Evolutionary conservation across 2,888 invertebrate species (phyloP), one percentile per base, ranked within the genome.

Genomic region (Harmothoe impar): DNA sequence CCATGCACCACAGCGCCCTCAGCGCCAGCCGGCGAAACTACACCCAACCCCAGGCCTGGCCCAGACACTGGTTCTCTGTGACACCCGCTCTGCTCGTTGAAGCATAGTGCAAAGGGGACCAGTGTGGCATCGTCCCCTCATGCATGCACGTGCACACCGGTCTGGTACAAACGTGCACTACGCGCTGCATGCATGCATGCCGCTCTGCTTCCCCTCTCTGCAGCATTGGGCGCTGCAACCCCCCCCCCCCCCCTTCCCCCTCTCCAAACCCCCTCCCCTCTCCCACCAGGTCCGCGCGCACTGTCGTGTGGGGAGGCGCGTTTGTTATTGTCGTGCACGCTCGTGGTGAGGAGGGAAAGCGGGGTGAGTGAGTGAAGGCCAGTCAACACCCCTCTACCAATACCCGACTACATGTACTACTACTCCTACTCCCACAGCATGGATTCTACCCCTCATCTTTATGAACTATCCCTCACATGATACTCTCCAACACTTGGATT

Each of bases 311-410:
- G 3, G 43, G 43, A 43, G 43, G 43, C 43, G 43, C 43, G 43
- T 12, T 62, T 62, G 62, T 62, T 62, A 62, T 62, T 62, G 62
- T 62, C 62, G 62, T 62, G 62, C 62, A 62, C n/a, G 62, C 62
- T 62, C 5, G 10, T 10, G 43, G 43, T 10, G 43, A 43, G 43
- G 43, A 43, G 43, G 43, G 43, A 43, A 43, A 10, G 43, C 43
- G 62, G 23, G 62, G n/a, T 62, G 23, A 62, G n/a, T 20, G 62
- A 62, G 62, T n/a, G n/a, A 62, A 20, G 62, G 62, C 43, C 10
- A 62, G 23, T 62, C 62, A 20, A 62, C 62, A 62, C 62, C n/a
- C n/a, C 23, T n/a, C 62, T n/a, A 62, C 23, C 23, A n/a, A n/a
- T 62, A 15, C n/a, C 7, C n/a, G 62, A n/a, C 23, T 62, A 62